Conservation (phyloP, 1,140 invertebrate genomes). For the Patella vulgata region DNA sequence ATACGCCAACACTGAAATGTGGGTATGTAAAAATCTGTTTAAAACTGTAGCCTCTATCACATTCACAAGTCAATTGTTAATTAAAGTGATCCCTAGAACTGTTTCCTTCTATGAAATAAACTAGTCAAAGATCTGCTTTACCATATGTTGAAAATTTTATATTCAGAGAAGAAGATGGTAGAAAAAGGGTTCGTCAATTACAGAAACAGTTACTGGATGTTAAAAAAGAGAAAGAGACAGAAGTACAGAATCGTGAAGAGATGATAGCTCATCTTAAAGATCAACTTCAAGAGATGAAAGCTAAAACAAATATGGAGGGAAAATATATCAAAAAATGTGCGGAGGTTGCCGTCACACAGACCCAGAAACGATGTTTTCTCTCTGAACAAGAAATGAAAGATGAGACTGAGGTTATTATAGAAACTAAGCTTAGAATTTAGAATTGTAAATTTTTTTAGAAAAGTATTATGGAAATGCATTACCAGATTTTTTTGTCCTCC, state of each 20-base stretch:
- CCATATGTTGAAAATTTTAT: conserved; percentile 1
- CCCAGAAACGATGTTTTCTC: conserved; percentile 58
- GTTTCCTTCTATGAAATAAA: no score
- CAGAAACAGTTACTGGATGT: conserved; percentile 57
- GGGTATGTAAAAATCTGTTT: no score
- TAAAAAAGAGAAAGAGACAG: conserved; percentile 61
- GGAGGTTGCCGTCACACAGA: conserved; percentile 60
- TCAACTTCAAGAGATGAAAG: conserved; percentile 60
- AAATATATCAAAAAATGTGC: conserved; percentile 66
- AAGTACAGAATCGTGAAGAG: conserved; percentile 62
- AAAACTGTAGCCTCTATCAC: no score
- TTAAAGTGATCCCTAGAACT: no score
- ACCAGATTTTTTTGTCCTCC: no score
- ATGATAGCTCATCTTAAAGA: conserved; percentile 66
- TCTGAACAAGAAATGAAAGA: conserved; percentile 58
- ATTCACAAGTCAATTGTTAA: no score
- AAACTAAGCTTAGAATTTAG: no score
- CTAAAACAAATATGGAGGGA: conserved; percentile 65
- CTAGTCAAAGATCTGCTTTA: no score
- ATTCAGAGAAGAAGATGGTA: conserved; percentile 60
- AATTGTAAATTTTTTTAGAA: background rate
- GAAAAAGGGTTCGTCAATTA: conserved; percentile 54
- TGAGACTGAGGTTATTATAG: conserved; percentile 55
- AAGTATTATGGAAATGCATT: background rate
- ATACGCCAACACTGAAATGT: no score